Conservation (phyloP, 2,797 vertebrate genomes). For the Coregonus sp. region DNA sequence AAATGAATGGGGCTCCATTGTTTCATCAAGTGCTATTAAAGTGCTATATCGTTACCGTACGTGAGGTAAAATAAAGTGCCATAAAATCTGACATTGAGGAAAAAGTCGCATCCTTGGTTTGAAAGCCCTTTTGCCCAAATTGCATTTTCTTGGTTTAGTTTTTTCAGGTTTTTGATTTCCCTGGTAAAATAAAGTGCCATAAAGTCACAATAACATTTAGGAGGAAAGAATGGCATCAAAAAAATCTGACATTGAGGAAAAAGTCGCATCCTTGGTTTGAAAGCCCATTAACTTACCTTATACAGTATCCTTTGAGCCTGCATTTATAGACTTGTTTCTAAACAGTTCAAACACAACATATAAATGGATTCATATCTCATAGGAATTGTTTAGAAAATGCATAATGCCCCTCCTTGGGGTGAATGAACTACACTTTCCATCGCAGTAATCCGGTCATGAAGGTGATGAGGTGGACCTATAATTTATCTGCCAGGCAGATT, state of each 20-base stretch:
- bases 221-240: conserved; percentile 13
- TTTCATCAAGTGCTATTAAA: too few species aligned
- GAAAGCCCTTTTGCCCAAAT: too few species aligned
- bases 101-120: too few species aligned
- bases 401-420: neutral
- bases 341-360: neutral
- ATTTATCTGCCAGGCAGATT: neutral
- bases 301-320: neutral
- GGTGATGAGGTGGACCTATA: neutral
- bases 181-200: too few species aligned
- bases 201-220: neutral
- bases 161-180: too few species aligned
- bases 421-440: neutral
- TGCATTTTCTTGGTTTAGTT: too few species aligned
- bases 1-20: too few species aligned
- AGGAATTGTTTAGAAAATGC: too few species aligned
- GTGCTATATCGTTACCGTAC: too few species aligned
- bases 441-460: neutral
- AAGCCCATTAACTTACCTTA: neutral
- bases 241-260: conserved; percentile 13
- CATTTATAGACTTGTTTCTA: neutral
- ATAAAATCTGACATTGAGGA: too few species aligned
- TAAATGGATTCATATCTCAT: neutral
- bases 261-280: conserved; percentile 4
- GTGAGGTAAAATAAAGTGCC: too few species aligned